Base-by-base conservation (phyloP, 2,888 invertebrate species). In the Cataglyphis altisquamis region DNA sequence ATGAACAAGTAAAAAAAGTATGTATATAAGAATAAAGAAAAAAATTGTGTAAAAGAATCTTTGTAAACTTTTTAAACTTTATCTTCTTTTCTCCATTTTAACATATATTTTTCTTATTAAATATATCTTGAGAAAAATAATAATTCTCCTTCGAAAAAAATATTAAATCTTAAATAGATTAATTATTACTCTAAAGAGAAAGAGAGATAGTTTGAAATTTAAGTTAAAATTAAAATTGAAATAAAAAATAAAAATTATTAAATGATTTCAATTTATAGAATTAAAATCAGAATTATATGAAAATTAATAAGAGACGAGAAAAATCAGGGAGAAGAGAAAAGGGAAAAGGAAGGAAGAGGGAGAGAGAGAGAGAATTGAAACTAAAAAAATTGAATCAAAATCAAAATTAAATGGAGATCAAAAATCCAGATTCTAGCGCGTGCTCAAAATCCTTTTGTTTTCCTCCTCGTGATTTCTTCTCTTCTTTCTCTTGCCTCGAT, bases 401-500 rank as follows among this genome's bases (percentile, higher is more conserved):
- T 8, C 21, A 3, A 55, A 72, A 48, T 63, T 45, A n/a, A 74
- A 74, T 32, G 9, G 45, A 41, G 15, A 45, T 67, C 21, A 18
- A 45, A 68, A 45, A 21, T 36, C 15, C 4, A 21, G n/a, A 36
- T 5, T 36, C 0, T 29, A 18, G 41, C 10, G 41, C 10, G 32
- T n/a, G 8, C 6, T 66, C 32, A 36, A 36, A 36, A 60, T 57
- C 32, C n/a, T 45, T 21, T 64, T 83, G 6, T 63, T 62, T 41
- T 25, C 29, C 36, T 39, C 29, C 29, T 67, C 72, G 29, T 72
- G 60, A 66, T 57, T 74, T 66, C 39, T 18, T n/a, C 29, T 75
- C 55, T 75, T 48, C 18, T 32, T 64, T 75, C 57, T 41, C 25
- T 55, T 52, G 73, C 63, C 29, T 41, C 74, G 81, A 81, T 81